Evolutionary conservation across 1,140 invertebrate genomes (phyloP), one percentile per base, ranked within the genome.

Genomic region (Dreissena polymorpha): DNA sequence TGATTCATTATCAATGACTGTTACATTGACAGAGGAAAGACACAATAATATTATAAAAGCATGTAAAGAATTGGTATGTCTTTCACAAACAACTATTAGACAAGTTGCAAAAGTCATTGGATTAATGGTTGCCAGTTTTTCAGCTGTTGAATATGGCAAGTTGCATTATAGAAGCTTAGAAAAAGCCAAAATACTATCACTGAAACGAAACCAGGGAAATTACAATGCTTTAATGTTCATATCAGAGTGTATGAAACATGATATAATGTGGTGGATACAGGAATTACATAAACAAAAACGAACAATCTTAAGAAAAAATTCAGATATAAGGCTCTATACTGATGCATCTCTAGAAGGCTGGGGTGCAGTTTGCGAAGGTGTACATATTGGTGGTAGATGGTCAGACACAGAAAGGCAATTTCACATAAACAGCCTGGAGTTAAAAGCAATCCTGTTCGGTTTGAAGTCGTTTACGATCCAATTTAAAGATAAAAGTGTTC

Each of bases 391-490:
- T n/a, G n/a, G n/a, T n/a, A n/a, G n/a, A n/a, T n/a, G n/a, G n/a
- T 51, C 65, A n/a, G 0, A n/a, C n/a, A 86, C 79, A 14, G 77
- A 86, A 49, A 0, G 25, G 14, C 8, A 69, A 65, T n/a, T 81
- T 77, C 82, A 86, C 50, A 86, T 86, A 7, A 86, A 86, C 73
- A 70, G 55, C 50, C 68, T 85, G 69, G 82, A 81, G 82, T 29
- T 83, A 14, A 10, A 55, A 18, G 68, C 84, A 25, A 51, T 68
- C 10, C 78, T 65, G 29, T 27, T 78, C 57, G 69, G 49, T 12
- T 49, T 83, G 27, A 77, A 81, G 50, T 65, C 73, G n/a, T 75
- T 75, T 75, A 55, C 23, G 63, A 80, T 57, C 51, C 63, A 39
- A n/a, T n/a, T n/a, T n/a, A n/a, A n/a, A n/a, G n/a, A n/a, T n/a